A percentile compares a stretch with the other conserved stretches of the same genome.
Conservation (phyloP, 1,140 invertebrate genomes). For the Anagrus nilaparvatae region DNA sequence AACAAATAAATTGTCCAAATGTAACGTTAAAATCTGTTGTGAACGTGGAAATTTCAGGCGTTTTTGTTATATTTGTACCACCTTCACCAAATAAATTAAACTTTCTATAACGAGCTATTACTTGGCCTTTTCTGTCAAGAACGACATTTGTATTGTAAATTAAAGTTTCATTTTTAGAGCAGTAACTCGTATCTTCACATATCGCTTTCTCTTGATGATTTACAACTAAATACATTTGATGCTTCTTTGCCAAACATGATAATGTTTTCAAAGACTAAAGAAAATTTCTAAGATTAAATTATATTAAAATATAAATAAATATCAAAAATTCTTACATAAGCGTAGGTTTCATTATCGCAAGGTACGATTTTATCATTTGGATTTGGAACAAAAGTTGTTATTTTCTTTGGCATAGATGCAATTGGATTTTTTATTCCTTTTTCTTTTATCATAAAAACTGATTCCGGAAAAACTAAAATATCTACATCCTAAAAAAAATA, state of each 20-base stretch:
- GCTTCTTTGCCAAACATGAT: conserved; percentile 46
- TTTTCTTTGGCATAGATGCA: no score
- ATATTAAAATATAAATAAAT: no score
- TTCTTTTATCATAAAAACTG: conserved; percentile 46
- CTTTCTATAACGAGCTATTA: conserved; percentile 64
- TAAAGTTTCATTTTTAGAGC: conserved; percentile 33
- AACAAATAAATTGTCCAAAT: conserved; percentile 70
- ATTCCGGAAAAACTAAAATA: conserved; percentile 78
- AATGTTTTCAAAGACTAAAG: conserved; percentile 39
- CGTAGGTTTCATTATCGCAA: conserved; percentile 14
- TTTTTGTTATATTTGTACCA: conserved; percentile 40
- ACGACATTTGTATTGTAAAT: conserved; percentile 74
- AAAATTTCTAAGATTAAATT: no score
- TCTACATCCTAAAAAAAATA: conserved; percentile 51
- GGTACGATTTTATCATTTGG: conserved; percentile 19
- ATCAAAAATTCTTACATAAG: conserved; percentile 1
- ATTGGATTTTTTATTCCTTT: no score
- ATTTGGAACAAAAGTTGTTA: conserved; percentile 23
- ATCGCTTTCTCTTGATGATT: conserved; percentile 58
- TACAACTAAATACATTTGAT: conserved; percentile 53
- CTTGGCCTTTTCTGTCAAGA: conserved; percentile 52
- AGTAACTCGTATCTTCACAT: conserved; percentile 34
- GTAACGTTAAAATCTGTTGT: conserved; percentile 71
- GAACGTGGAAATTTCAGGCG: conserved; percentile 45
- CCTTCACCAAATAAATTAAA: conserved; percentile 54